Percentiles rank a stretch among this genome's conserved stretches.
These are phyloP conservation scores for Mongoloraphidia duomilia DNA, from an alignment of 2,888 invertebrate species.

Conservation along the genomic window DNA sequence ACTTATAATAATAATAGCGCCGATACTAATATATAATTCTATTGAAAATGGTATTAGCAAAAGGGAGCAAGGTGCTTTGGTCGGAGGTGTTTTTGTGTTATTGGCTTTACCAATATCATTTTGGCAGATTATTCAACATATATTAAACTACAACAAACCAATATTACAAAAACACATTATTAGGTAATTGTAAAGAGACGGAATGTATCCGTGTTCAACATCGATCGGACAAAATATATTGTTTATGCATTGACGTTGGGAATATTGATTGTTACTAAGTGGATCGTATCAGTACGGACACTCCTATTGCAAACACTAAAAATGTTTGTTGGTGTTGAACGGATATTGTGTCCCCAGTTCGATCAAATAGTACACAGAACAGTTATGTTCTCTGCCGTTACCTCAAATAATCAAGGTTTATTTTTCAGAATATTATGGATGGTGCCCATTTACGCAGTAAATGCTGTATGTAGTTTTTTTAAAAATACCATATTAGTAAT, in stretches of 20 bases:
- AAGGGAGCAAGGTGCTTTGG: conserved; percentile 65
- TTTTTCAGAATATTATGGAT: conserved; percentile 80
- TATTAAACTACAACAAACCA: conserved; percentile 86
- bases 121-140: conserved; percentile 90
- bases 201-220: too few species aligned
- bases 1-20: conserved; percentile 70
- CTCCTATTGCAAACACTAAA: too few species aligned
- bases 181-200: too few species aligned
- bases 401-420: conserved; percentile 5
- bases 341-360: too few species aligned
- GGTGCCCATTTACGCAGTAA: conserved; percentile 92
- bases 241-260: not conserved
- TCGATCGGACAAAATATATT: not conserved
- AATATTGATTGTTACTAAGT: conserved; percentile 1
- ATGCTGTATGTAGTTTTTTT: conserved; percentile 56
- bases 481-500: conserved; percentile 6
- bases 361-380: not conserved
- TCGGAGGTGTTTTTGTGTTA: conserved; percentile 84
- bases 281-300: too few species aligned
- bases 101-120: conserved; percentile 83
- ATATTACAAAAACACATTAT: conserved; percentile 87
- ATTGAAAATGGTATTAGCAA: conserved; percentile 64
- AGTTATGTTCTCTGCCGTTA: conserved; percentile 5
- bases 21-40: conserved; percentile 67
- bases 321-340: too few species aligned